Percentiles rank a stretch among this genome's conserved stretches.
These are phyloP conservation scores for Cistogaster globosa DNA, from an alignment of 2,888 invertebrate species.

Conservation along the genomic window DNA sequence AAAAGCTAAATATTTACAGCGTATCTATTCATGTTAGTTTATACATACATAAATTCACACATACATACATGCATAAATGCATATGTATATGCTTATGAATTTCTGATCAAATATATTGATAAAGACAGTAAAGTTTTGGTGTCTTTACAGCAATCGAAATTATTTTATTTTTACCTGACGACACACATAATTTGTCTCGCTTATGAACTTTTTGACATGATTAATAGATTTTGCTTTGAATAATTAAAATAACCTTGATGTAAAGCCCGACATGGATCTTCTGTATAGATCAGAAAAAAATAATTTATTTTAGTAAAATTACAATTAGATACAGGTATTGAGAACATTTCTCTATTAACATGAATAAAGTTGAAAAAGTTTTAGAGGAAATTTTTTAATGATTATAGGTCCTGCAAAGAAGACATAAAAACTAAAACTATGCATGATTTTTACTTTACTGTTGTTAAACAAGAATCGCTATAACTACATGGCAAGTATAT, in stretches of 20 bases:
- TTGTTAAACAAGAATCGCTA: too few relatives aligned
- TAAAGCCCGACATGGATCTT: background rate
- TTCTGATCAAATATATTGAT: slow-evolving; percentile 58
- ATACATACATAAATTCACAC: too few relatives aligned
- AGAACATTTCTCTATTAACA: too few relatives aligned
- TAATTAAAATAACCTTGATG: slow-evolving; percentile 1
- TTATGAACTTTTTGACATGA: slow-evolving; percentile 51
- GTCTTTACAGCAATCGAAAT: slow-evolving; percentile 16
- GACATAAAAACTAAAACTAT: too few relatives aligned
- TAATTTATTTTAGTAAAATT: too few relatives aligned
- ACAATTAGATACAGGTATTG: too few relatives aligned
- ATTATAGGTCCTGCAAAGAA: too few relatives aligned
- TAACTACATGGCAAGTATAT: too few relatives aligned
- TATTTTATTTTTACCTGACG: slow-evolving; percentile 17
- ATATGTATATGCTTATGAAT: slow-evolving; percentile 55
- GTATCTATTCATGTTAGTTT: background rate
- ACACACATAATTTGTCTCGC: slow-evolving; percentile 36
- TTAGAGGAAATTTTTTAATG: too few relatives aligned
- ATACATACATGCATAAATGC: background rate
- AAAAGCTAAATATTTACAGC: slow-evolving; percentile 59
- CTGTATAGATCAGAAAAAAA: background rate
- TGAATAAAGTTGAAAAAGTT: too few relatives aligned
- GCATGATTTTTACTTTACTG: too few relatives aligned
- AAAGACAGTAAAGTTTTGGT: slow-evolving; percentile 24
- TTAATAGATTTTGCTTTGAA: slow-evolving; percentile 44